phyloP scores from a whole-genome alignment of 1,140 invertebrate species.

The Aphis craccivora region DNA sequence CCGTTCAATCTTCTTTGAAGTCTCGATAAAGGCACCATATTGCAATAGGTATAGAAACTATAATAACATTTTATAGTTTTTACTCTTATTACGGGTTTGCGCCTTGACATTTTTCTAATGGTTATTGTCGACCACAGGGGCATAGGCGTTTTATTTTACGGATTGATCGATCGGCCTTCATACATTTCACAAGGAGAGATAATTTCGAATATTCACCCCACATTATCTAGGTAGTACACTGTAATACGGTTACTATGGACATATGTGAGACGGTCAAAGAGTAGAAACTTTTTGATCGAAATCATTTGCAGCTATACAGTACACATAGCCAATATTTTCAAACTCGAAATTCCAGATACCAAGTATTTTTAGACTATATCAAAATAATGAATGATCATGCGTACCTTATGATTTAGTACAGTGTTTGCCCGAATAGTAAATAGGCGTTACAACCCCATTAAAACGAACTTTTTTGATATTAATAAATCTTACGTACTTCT shows the following conservation, averaged over 20 bases:
- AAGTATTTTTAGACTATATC: too few species aligned
- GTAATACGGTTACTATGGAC: background rate
- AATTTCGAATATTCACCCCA: background rate
- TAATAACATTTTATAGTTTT: background rate
- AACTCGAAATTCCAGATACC: too few species aligned
- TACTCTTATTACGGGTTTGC: background rate
- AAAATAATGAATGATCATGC: too few species aligned
- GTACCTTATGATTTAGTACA: too few species aligned
- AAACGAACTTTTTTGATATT: too few species aligned
- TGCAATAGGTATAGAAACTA: background rate
- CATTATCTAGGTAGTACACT: background rate
- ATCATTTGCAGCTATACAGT: too few species aligned
- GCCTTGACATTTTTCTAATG: background rate
- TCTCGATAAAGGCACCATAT: background rate
- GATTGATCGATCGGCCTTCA: background rate
- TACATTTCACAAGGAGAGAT: background rate
- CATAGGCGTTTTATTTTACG: background rate
- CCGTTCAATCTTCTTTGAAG: conserved; percentile 14
- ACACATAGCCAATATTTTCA: too few species aligned
- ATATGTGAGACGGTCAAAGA: too few species aligned
- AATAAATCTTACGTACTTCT: too few species aligned
- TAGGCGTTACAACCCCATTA: too few species aligned
- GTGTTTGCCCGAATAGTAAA: too few species aligned
- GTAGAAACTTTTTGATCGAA: too few species aligned
- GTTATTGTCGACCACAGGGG: background rate